Evolutionary conservation across 1,140 invertebrate species (phyloP), one percentile per base, ranked within the genome.

Genomic region (Phortica variegata): DNA sequence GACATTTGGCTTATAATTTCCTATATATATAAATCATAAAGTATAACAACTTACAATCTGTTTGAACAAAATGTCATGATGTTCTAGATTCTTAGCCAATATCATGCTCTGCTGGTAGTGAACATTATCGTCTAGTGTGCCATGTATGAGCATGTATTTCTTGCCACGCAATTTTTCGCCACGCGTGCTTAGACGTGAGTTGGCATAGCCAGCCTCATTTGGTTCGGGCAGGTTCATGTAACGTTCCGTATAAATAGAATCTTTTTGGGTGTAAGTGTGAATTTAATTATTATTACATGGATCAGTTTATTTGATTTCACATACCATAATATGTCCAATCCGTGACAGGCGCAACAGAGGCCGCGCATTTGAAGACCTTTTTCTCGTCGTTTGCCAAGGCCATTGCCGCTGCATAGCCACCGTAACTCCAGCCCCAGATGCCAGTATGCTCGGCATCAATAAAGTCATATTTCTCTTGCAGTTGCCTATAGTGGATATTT

Each of bases 51-150:
- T 75, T 79, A 95, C 93, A 85, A 94, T 88, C 78, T 92, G 87
- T 65, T 89, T 85, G 68, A 96, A 97, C 9, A 90, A 78, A 53
- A 97, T 90, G 60, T 95, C 91, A 36, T 84, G 83, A 54, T 86
- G 83, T 70, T 94, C 91, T 47, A 97, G 78, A 46, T 86, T 84
- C 78, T 90, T 90, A 1, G 93, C 87, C 18, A 96, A 81, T 69
- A 93, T 85, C 84, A 96, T 88, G 17, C 91, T 90, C 71, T 98
- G 91, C 75, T 97, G 94, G 77, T 92, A 96, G 77, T 97, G 94
- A 1, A 97, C 94, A 75, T 97, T 95, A 71, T 97, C 95, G 79
- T 95, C 87, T n/a, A 87, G 82, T 13, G 90, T 95, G 33, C 93
- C 93, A 69, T 96, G 95, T 37, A 97, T 85, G 7, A 97, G 75